A percentile compares a stretch with the other conserved stretches of the same genome.
Evolutionary conservation across 1,140 invertebrate species (phyloP).

Genomic region (Cydia strobilella): DNA sequence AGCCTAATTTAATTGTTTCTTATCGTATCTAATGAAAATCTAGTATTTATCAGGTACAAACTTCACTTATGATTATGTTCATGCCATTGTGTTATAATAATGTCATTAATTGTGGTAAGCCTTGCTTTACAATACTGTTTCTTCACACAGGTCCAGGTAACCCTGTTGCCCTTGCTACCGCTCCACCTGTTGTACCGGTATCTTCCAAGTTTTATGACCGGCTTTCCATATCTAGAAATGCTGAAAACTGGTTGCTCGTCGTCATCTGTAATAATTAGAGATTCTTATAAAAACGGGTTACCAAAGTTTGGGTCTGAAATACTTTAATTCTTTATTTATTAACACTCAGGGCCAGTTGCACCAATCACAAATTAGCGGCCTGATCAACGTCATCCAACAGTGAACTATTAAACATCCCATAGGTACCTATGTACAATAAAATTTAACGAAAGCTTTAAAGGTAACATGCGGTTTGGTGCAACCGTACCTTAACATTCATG

Average conservation of each 20-base stretch:
- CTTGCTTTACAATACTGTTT: conserved; percentile 7
- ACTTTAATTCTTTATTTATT: neutral
- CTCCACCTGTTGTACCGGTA: conserved; percentile 31
- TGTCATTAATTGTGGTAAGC: neutral
- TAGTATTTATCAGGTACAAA: neutral
- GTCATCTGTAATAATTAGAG: neutral
- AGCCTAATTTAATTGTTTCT: too few species aligned
- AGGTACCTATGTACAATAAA: too few species aligned
- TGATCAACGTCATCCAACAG: too few species aligned
- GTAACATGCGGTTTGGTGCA: too few species aligned
- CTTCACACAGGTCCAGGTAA: conserved; percentile 32
- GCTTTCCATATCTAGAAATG: conserved; percentile 21
- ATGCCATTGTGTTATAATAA: neutral
- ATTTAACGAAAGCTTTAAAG: too few species aligned
- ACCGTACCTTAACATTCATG: too few species aligned
- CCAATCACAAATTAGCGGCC: too few species aligned
- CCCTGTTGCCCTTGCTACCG: conserved; percentile 13
- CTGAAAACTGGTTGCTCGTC: neutral
- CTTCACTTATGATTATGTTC: neutral
- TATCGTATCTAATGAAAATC: neutral
- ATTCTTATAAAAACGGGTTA: too few species aligned
- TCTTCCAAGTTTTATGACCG: conserved; percentile 30
- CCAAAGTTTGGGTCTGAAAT: neutral
- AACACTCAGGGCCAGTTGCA: too few species aligned
- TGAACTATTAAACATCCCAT: too few species aligned